A percentile compares a stretch with the other conserved stretches of the same genome.
Evolutionary conservation across 2,888 invertebrate genomes (phyloP).

Genomic region (Boloria euphrosyne): DNA sequence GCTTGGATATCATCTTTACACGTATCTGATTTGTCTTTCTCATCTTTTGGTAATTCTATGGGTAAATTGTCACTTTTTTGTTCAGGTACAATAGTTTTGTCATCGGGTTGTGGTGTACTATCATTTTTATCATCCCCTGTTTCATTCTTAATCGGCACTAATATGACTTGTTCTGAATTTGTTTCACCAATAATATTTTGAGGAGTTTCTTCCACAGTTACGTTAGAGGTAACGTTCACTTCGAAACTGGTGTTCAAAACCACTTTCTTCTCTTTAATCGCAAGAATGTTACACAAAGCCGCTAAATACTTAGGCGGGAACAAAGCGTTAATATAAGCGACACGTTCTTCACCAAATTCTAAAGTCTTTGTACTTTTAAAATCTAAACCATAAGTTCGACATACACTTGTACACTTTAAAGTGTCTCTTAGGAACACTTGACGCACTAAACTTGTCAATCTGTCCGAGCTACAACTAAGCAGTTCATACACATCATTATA

Average conservation of each 20-base stretch:
- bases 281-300: conserved; percentile 89
- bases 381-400: conserved; percentile 84
- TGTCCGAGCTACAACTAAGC: conserved; percentile 86
- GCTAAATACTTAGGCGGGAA: conserved; percentile 87
- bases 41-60: conserved; percentile 60
- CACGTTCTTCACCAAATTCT: conserved; percentile 74
- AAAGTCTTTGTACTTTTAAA: conserved; percentile 82
- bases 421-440: conserved; percentile 84
- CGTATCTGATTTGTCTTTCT: conserved; percentile 53
- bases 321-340: conserved; percentile 84
- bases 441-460: conserved; percentile 83
- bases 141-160: conserved; percentile 62
- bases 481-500: conserved; percentile 88
- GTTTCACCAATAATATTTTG: conserved; percentile 61
- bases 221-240: conserved; percentile 72
- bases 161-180: conserved; percentile 63
- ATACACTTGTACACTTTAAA: conserved; percentile 83
- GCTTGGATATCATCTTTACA: conserved; percentile 55
- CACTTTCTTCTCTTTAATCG: conserved; percentile 85
- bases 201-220: conserved; percentile 67
- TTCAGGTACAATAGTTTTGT: conserved; percentile 53
- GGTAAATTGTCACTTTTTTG: conserved; percentile 52
- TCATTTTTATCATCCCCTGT: conserved; percentile 63
- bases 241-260: conserved; percentile 85
- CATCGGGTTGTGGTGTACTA: conserved; percentile 60